Evolutionary conservation across 64 coral and sea anemone species (phyloP), one percentile per base, ranked within the genome.

Genomic region (Montipora foliosa): DNA sequence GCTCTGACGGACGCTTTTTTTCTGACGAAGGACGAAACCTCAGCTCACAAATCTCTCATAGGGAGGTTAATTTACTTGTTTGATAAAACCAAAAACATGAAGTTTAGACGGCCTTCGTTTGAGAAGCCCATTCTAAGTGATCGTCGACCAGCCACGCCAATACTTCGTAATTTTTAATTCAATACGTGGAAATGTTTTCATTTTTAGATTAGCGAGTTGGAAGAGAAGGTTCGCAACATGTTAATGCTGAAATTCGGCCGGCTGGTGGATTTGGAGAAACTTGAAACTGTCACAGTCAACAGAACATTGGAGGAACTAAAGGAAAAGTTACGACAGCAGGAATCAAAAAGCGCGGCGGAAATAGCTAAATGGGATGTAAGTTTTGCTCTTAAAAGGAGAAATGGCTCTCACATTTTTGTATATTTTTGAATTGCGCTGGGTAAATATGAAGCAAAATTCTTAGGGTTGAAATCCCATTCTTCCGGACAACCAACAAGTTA

Each of bases 191-290:
- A 57, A 57, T 57, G 0, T 11, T 57, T 68, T 11, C 3, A 46
- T 67, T 45, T 11, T 6, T 71, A 99, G 97, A 99, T 99, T n/a
- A 89, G 87, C 25, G 97, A 99, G 74, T 87, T 99, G 69, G 97
- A 96, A 87, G 97, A 96, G 55, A 99, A 99, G 90, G 97, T 99
- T 22, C 88, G 91, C 29, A 96, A 96, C 80, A 99, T 99, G 97
- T 92, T 95, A 90, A 99, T 99, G 97, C 76, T 99, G 12, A 99
- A 99, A 79, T 99, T 99, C 45, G 97, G 97, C 25, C 91, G 97
- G 46, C 4, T 99, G 77, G 97, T 99, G 20, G 97, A 99, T 76
- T 89, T 99, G 44, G 97, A 91, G 13, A 99, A 96, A 58, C 91
- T 99, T 52, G 97, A 99, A 79, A 96, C 88, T 59, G 92, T 99